Evolutionary conservation across 1,140 invertebrate genomes (phyloP).

Genomic region (Pseudobourletiella spinata): DNA sequence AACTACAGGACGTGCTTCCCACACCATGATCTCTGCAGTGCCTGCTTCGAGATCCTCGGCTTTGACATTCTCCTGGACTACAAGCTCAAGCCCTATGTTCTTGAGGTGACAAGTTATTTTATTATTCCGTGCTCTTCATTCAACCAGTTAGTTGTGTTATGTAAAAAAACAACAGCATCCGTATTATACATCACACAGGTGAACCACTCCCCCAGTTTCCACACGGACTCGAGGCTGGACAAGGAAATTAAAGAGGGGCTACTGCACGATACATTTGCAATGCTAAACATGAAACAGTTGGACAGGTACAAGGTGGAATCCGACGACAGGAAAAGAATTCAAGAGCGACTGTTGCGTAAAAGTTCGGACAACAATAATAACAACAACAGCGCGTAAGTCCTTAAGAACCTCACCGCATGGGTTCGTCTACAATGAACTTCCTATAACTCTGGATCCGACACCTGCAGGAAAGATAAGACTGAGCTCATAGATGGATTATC

Average conservation of each 20-base stretch:
- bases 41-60: conserved; percentile 82
- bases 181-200: conserved; percentile 45
- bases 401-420: no score
- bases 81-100: conserved; percentile 71
- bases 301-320: conserved; percentile 63
- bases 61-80: conserved; percentile 79
- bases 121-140: no score
- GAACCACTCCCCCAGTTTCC: conserved; percentile 85
- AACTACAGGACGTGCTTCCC: conserved; percentile 82
- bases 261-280: conserved; percentile 68
- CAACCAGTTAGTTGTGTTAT: no score
- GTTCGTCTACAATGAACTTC: no score
- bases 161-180: no score
- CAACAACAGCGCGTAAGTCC: no score
- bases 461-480: background rate
- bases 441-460: no score
- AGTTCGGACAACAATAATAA: background rate
- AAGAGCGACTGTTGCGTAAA: conserved; percentile 41
- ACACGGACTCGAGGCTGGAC: conserved; percentile 73
- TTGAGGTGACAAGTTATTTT: conserved; percentile 63
- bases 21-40: conserved; percentile 67
- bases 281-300: conserved; percentile 70
- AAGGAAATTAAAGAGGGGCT: conserved; percentile 72
- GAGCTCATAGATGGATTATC: conserved; percentile 48
- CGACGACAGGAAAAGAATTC: conserved; percentile 44